A percentile compares a stretch with the other conserved stretches of the same genome.
phyloP scores from a whole-genome alignment of 2,113 vertebrate species.

The Canis aureus region DNA sequence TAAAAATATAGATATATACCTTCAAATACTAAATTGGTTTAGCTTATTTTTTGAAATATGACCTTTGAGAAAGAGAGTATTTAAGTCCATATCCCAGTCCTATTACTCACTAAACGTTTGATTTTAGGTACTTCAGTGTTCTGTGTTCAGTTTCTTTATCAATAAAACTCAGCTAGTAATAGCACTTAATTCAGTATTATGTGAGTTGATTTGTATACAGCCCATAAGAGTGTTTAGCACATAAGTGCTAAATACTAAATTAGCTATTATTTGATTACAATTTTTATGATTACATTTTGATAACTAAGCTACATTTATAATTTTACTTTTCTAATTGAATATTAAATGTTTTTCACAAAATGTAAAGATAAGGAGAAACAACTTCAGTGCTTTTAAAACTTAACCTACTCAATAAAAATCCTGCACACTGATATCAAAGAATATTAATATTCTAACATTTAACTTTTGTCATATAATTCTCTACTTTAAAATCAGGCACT shows the following conservation, averaged over 20 bases:
- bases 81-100: background rate
- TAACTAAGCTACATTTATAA: background rate
- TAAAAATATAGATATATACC: background rate
- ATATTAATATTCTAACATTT: background rate
- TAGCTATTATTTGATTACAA: background rate
- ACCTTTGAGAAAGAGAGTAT: background rate
- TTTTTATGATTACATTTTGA: background rate
- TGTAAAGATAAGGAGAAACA: background rate
- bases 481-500: background rate
- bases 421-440: background rate
- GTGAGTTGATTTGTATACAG: background rate
- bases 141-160: background rate
- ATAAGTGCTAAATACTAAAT: background rate
- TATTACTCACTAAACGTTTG: background rate
- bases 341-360: background rate
- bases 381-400: background rate
- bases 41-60: background rate
- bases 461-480: background rate
- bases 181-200: background rate
- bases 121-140: background rate
- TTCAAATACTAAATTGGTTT: background rate
- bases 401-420: background rate
- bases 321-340: background rate
- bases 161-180: slow-evolving; percentile 39
- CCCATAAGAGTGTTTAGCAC: background rate